Base-by-base conservation (phyloP, 2,888 invertebrate genomes). In the Nebria salina region DNA sequence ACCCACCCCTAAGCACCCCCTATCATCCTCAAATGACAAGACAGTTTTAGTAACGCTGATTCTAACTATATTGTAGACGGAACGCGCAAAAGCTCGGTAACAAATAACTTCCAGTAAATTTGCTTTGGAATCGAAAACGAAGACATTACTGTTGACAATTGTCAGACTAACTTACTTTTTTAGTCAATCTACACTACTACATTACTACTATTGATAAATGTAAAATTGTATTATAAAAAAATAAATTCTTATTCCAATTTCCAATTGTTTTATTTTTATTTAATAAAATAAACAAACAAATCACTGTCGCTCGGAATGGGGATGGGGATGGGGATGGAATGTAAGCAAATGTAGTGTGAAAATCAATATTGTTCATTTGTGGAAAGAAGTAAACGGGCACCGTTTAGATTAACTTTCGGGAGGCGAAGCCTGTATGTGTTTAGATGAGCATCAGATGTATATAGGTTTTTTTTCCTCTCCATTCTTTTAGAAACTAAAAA, bases 101-200 rank as follows among this genome's bases (percentile, higher is more conserved):
- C 79, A 74, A 26, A 79, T 79, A 75, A 79, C 74, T 79, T 79
- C 79, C 79, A 74, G 43, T 79, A 79, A 79, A 79, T 79, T 79
- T 75, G 75, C 79, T 75, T 34, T 54, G 25, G 79, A 79, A 79
- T 79, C 79, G 79, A 79, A 75, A 74, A 74, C 6, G 66, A 66
- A n/a, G 66, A 66, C 13, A 54, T 54, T 54, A 54, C 8, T 54
- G 54, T 54, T 54, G 54, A 54, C 13, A 34, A 34, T 34, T 34
- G 34, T 34, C 34, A 0, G 0, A 4, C 34, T 1, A 34, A 34
- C 13, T 54, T 54, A 43, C 43, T 43, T 43, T 6, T 8, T 43
- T 6, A 43, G 7, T 9, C 0, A 43, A 43, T 43, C 20, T 43
- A 43, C 43, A 8, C 9, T 43, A 8, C 7, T 43, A 43, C 43